phyloP scores from a whole-genome alignment of 2,797 vertebrate genomes.

The Artibeus jamaicensis region DNA sequence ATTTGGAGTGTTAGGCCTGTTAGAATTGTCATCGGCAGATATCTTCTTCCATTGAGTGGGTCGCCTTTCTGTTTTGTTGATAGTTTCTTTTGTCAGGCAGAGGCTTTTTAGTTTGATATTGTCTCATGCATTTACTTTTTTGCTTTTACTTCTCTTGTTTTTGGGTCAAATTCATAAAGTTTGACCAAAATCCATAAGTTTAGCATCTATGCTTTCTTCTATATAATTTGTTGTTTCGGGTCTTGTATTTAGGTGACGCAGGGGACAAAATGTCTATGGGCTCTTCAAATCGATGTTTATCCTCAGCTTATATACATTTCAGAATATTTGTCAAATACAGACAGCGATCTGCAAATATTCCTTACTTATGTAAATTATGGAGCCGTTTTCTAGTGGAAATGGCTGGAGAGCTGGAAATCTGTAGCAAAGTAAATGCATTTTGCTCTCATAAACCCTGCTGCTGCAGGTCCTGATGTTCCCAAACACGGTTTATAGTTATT shows the following conservation, averaged over 20 bases:
- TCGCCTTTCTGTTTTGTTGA: not conserved
- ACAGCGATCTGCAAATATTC: not conserved
- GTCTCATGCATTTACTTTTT: not conserved
- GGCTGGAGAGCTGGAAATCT: slow-evolving; percentile 46
- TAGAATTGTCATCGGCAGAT: not conserved
- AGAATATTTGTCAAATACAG: slow-evolving; percentile 38
- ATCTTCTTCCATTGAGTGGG: not conserved
- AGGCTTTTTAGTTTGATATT: not conserved
- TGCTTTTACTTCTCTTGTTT: not conserved
- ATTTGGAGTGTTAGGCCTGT: not conserved
- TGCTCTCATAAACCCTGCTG: slow-evolving; percentile 42
- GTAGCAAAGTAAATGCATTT: slow-evolving; percentile 41
- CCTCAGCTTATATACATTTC: slow-evolving; percentile 23
- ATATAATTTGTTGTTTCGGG: not conserved
- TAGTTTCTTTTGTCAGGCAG: not conserved
- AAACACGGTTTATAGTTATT: slow-evolving; percentile 52
- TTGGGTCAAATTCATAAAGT: not conserved
- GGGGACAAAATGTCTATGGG: not conserved
- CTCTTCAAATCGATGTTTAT: not conserved
- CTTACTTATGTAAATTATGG: slow-evolving; percentile 48
- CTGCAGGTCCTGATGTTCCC: slow-evolving; percentile 49
- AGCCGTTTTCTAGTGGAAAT: slow-evolving; percentile 68
- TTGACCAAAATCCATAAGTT: not conserved
- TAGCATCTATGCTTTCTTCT: not conserved
- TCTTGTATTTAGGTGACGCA: not conserved